Evolutionary conservation across 2,888 invertebrate genomes (phyloP).

Genomic region (Altica lythri): DNA sequence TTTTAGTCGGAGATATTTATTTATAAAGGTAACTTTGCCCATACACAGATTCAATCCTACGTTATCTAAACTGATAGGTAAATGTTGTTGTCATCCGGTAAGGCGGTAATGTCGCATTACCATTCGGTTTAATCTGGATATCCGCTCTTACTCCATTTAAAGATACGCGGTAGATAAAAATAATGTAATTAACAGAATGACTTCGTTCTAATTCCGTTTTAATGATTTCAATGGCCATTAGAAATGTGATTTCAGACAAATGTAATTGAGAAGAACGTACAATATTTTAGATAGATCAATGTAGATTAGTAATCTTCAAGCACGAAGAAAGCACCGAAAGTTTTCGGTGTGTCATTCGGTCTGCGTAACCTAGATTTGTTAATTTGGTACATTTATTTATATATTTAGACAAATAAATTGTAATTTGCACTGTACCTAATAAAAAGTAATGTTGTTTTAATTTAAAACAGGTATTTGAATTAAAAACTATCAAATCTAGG

Average conservation of each 20-base stretch:
- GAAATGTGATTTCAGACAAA: conserved; percentile 27
- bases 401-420: too few relatives aligned
- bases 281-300: conserved; percentile 26
- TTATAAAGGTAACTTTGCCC: too few relatives aligned
- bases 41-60: too few relatives aligned
- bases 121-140: conserved; percentile 25
- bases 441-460: too few relatives aligned
- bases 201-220: conserved; percentile 27
- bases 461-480: too few relatives aligned
- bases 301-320: conserved; percentile 23
- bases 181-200: conserved; percentile 28
- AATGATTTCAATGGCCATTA: conserved; percentile 30
- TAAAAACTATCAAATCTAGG: too few relatives aligned
- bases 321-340: conserved; percentile 18
- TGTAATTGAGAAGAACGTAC: conserved; percentile 23
- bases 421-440: too few relatives aligned
- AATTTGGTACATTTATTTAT: too few relatives aligned
- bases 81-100: conserved; percentile 1
- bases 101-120: conserved; percentile 1
- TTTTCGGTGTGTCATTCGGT: too few relatives aligned
- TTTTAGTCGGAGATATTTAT: too few relatives aligned
- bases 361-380: too few relatives aligned
- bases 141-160: conserved; percentile 20
- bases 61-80: too few relatives aligned
- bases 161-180: conserved; percentile 25